These are phyloP conservation scores for Orchestes rusci DNA, from an alignment of 2,888 invertebrate species.

Conservation along the genomic window DNA sequence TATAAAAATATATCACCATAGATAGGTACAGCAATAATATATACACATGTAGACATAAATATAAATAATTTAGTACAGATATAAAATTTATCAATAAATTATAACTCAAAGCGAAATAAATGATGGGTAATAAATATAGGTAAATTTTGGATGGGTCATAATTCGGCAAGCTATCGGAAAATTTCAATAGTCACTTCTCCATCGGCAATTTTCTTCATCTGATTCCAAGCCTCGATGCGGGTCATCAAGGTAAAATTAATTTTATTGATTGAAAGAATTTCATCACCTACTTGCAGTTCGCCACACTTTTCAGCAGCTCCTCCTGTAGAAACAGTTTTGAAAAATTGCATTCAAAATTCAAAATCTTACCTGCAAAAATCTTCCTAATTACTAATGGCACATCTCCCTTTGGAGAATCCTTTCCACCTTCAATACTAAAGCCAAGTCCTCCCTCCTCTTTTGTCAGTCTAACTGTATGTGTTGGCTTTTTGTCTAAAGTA, in stretches of 20 bases:
- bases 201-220: constrained; percentile 82
- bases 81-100: constrained; percentile 33
- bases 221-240: constrained; percentile 91
- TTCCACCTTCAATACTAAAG: constrained; percentile 90
- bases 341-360: not conserved
- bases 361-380: constrained; percentile 76
- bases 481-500: constrained; percentile 26
- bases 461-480: constrained; percentile 45
- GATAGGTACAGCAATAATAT: constrained; percentile 14
- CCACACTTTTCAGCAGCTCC: constrained; percentile 86
- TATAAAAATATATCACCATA: constrained; percentile 18
- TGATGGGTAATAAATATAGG: constrained; percentile 24
- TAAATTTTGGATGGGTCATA: constrained; percentile 25
- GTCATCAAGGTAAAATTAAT: constrained; percentile 75
- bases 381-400: constrained; percentile 85
- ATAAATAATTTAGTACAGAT: constrained; percentile 34
- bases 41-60: constrained; percentile 25
- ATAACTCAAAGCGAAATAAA: constrained; percentile 25
- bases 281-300: constrained; percentile 76
- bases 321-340: constrained; percentile 49
- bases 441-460: constrained; percentile 87
- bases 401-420: constrained; percentile 84
- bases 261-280: constrained; percentile 77
- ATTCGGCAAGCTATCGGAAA: constrained; percentile 32
- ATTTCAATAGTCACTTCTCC: constrained; percentile 50